phyloP scores from a whole-genome alignment of 1,140 invertebrate species.

The Zaprionus tsacasi region DNA sequence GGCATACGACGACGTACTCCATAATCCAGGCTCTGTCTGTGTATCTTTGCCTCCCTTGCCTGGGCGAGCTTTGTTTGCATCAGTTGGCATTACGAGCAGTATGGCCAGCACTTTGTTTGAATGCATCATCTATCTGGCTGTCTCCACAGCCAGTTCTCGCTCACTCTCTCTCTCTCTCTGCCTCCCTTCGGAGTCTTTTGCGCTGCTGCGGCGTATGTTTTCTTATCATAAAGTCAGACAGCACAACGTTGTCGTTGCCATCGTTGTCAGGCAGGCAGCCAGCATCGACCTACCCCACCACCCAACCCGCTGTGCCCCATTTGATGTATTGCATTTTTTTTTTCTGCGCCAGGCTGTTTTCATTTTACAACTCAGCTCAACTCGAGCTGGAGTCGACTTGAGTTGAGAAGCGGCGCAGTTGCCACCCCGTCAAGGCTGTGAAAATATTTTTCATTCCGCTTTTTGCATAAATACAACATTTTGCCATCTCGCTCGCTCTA shows the following conservation, averaged over 20 bases:
- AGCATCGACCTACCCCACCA: no score
- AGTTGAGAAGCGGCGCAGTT: slow-evolving; percentile 53
- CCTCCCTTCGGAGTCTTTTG: neutral
- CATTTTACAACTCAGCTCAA: slow-evolving; percentile 62
- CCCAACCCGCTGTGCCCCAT: slow-evolving; percentile 30
- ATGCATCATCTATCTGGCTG: slow-evolving; percentile 67
- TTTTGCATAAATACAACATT: slow-evolving; percentile 81
- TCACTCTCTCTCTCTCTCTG: slow-evolving; percentile 17
- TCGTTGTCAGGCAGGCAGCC: slow-evolving; percentile 18
- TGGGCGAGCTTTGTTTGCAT: slow-evolving; percentile 15
- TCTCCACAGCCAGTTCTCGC: neutral
- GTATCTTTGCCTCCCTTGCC: neutral
- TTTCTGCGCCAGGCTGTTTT: slow-evolving; percentile 49
- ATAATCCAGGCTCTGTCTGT: slow-evolving; percentile 13
- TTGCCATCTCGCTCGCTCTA: slow-evolving; percentile 32
- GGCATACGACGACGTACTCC: neutral
- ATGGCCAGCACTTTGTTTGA: slow-evolving; percentile 28
- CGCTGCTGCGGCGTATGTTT: slow-evolving; percentile 37
- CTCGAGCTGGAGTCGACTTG: slow-evolving; percentile 22
- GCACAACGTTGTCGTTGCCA: slow-evolving; percentile 43
- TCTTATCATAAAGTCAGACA: slow-evolving; percentile 73
- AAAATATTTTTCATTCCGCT: slow-evolving; percentile 79
- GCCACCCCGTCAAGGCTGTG: slow-evolving; percentile 70
- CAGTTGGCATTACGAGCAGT: slow-evolving; percentile 23
- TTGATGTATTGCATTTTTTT: slow-evolving; percentile 75